phyloP scores from a whole-genome alignment of 2,113 vertebrate species.

The Garra rufa region DNA sequence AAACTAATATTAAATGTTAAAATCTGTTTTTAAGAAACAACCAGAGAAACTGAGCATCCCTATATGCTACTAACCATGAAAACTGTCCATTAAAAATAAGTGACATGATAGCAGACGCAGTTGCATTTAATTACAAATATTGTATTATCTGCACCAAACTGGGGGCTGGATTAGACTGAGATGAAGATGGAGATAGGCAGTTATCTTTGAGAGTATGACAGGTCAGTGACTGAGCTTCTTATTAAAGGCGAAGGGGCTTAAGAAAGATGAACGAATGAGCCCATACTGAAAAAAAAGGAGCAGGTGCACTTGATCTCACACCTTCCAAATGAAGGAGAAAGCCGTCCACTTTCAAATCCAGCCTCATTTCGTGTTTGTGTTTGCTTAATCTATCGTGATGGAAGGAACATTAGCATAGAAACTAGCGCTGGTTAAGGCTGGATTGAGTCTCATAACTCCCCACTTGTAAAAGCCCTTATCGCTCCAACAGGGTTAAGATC shows the following conservation, averaged over 20 bases:
- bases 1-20: neutral
- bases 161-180: conserved; percentile 46
- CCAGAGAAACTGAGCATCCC: neutral
- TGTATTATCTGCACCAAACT: conserved; percentile 51
- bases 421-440: conserved; percentile 22
- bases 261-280: conserved; percentile 38
- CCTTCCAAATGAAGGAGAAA: conserved; percentile 28
- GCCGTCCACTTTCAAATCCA: neutral
- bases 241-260: conserved; percentile 45
- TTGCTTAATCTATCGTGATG: conserved; percentile 41
- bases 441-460: conserved; percentile 7
- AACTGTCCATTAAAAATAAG: neutral
- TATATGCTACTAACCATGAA: neutral
- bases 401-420: conserved; percentile 42
- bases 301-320: conserved; percentile 40
- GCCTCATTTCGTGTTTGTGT: conserved; percentile 40
- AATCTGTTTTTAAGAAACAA: neutral
- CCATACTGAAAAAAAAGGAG: conserved; percentile 36
- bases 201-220: conserved; percentile 51
- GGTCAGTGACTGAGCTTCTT: conserved; percentile 56
- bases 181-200: conserved; percentile 48
- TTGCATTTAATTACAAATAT: conserved; percentile 57
- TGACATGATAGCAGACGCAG: conserved; percentile 17
- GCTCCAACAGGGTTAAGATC: neutral
- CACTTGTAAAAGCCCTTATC: conserved; percentile 33